Evolutionary conservation across 2,797 vertebrate genomes (phyloP).

Genomic region (Melanotaenia parkinsoni): DNA sequence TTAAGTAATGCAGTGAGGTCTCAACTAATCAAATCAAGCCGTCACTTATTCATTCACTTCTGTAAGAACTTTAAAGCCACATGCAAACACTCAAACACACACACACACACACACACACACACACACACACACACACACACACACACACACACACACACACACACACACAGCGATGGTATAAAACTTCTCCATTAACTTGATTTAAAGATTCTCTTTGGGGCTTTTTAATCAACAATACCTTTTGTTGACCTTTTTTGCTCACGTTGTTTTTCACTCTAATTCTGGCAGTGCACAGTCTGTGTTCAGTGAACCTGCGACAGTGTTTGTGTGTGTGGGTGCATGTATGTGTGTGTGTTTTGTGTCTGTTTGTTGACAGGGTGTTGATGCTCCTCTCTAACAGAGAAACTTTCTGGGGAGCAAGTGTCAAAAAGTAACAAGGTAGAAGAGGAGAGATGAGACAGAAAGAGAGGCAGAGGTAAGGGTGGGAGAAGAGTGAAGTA

Average conservation of each 20-base stretch:
- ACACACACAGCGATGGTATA: not conserved
- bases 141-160: constrained; percentile 5
- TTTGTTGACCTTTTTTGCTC: constrained; percentile 42
- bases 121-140: not conserved
- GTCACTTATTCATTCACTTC: constrained; percentile 43
- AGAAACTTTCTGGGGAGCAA: constrained; percentile 68
- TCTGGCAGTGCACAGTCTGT: constrained; percentile 23
- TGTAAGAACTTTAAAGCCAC: constrained; percentile 28
- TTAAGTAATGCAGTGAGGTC: constrained; percentile 68
- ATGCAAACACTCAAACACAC: constrained; percentile 19
- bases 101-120: not conserved
- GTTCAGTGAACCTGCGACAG: constrained; percentile 31
- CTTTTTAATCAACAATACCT: constrained; percentile 52
- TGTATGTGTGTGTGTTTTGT: constrained; percentile 39
- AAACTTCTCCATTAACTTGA: constrained; percentile 44
- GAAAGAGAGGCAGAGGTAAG: not conserved
- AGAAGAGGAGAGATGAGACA: constrained; percentile 33
- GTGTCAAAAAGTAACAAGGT: constrained; percentile 70
- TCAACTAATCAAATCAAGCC: constrained; percentile 61
- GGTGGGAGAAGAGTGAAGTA: not conserved
- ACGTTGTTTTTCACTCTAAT: constrained; percentile 34
- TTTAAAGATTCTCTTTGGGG: constrained; percentile 41
- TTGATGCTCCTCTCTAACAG: constrained; percentile 41
- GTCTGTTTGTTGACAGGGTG: constrained; percentile 54
- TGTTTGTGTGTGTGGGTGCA: not conserved